Evolutionary conservation across 37 sponge, comb jelly and placozoan species (phyloP), one percentile per base, ranked within the genome.

Genomic region (Oscarella lobularis): DNA sequence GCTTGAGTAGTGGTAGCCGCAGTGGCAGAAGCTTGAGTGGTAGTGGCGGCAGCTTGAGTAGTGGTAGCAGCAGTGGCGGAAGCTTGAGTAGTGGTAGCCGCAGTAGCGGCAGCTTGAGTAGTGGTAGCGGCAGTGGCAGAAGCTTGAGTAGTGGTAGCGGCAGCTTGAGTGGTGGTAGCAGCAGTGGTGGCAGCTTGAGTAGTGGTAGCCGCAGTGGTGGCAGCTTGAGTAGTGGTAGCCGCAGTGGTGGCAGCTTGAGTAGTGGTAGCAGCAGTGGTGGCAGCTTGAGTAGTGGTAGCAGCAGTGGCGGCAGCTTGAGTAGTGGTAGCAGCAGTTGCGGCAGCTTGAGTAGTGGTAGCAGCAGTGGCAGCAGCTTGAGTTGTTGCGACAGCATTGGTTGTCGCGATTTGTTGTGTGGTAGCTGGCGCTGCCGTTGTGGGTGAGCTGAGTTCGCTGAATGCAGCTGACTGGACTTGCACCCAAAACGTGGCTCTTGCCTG

Each of bases 231-330:
- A 20, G 60, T 48, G 20, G 60, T 9, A 27, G 60, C 60, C 20
- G 60, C 60, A 48, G 60, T 48, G 60, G 60, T 48, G 20, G 60
- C 9, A 48, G 60, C 60, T 48, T 9, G 14, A 48, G 60, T 48
- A 20, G 60, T 48, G 60, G 60, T 9, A 48, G 9, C 60, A 48
- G 60, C 60, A 48, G 60, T 48, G 60, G 60, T 48, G 60, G 60
- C 14, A 48, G 60, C 60, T 48, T 9, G 14, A 48, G 60, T 48
- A 48, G 60, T 48, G 20, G 60, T 27, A 48, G 60, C 60, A 27
- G 60, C 60, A 48, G 60, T 48, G 60, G 60, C 20, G 60, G 60
- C 14, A 48, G 60, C 60, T 48, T 9, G 14, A 48, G 60, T 48
- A 27, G 60, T 48, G 9, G 9, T 9, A 48, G 60, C 60, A 27